Conservation (phyloP, 2,888 invertebrate genomes). For the Calameuta filiformis region DNA sequence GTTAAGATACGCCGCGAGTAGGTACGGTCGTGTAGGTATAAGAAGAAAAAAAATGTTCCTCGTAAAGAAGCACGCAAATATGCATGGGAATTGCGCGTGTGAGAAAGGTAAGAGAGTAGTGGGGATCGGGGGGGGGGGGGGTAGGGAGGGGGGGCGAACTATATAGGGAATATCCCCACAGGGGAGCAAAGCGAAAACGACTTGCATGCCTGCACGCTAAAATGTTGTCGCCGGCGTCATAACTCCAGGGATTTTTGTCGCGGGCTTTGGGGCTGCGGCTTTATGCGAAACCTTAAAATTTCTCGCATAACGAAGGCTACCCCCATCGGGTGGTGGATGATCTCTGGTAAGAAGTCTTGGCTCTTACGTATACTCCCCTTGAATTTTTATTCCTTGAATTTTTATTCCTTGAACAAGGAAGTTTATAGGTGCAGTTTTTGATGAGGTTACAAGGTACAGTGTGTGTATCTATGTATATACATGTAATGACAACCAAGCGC, state of each 20-base stretch:
- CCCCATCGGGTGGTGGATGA: slow-evolving; percentile 33
- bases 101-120: slow-evolving; percentile 18
- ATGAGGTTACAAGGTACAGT: neutral
- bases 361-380: neutral
- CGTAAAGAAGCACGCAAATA: slow-evolving; percentile 56
- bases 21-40: slow-evolving; percentile 21
- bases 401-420: neutral
- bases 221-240: slow-evolving; percentile 43
- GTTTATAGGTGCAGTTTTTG: neutral
- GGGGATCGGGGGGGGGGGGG: slow-evolving; percentile 16
- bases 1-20: neutral
- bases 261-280: slow-evolving; percentile 41
- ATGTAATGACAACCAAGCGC: neutral
- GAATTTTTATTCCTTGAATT: neutral
- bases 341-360: slow-evolving; percentile 26
- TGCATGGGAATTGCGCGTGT: slow-evolving; percentile 54
- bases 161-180: neutral
- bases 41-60: slow-evolving; percentile 46
- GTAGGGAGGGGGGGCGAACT: neutral
- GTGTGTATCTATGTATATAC: neutral
- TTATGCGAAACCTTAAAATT: slow-evolving; percentile 49
- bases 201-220: slow-evolving; percentile 49
- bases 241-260: slow-evolving; percentile 53
- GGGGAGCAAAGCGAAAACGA: slow-evolving; percentile 28
- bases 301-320: slow-evolving; percentile 42